phyloP scores from a whole-genome alignment of 2,797 vertebrate species.

The Monodelphis domestica region DNA sequence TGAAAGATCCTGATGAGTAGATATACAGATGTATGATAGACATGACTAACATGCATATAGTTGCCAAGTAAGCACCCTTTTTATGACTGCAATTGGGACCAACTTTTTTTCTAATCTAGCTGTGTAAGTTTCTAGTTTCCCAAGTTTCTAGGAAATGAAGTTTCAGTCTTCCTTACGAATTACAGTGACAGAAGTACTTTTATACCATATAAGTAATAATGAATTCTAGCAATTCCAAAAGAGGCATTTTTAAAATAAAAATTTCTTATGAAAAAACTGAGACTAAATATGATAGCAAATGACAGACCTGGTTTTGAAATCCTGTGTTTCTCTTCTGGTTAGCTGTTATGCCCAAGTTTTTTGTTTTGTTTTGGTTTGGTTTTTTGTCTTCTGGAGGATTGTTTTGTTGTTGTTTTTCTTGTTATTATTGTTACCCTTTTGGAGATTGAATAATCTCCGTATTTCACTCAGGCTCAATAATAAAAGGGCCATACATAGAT shows the following conservation, averaged over 20 bases:
- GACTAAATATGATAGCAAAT: not conserved
- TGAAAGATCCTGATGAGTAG: not conserved
- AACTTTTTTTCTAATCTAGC: not conserved
- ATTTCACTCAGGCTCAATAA: not conserved
- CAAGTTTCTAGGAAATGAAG: not conserved
- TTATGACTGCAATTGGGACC: not conserved
- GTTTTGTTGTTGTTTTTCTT: not conserved
- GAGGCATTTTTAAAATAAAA: not conserved
- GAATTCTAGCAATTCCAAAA: not conserved
- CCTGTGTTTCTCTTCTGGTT: not conserved
- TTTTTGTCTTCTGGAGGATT: too few relatives aligned
- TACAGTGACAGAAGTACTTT: not conserved
- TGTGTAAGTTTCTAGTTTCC: too few relatives aligned
- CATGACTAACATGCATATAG: not conserved
- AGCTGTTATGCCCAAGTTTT: not conserved
- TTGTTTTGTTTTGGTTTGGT: too few relatives aligned
- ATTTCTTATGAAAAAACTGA: not conserved
- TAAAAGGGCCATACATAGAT: not conserved
- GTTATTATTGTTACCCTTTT: not conserved
- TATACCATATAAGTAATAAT: not conserved
- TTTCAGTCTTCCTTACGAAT: not conserved
- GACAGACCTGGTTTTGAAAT: not conserved
- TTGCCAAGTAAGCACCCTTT: not conserved
- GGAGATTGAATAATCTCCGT: not conserved
- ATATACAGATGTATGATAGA: not conserved